A percentile compares a stretch with the other conserved stretches of the same genome.
These are phyloP conservation scores for Galeopsomyia nigrocyanea DNA, from an alignment of 2,888 invertebrate species.

Conservation along the genomic window DNA sequence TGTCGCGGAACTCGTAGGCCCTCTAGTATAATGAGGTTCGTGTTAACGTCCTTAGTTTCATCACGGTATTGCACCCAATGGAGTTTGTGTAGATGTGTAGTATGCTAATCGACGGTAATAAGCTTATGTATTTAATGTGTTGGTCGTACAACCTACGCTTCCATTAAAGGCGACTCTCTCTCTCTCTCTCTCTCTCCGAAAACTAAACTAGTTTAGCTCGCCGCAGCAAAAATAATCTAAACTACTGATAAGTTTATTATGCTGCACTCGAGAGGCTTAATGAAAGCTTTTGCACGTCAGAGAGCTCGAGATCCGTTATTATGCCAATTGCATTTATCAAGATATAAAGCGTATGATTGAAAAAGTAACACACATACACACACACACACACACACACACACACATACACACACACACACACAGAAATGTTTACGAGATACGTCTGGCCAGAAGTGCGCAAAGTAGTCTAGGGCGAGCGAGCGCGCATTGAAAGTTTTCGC, in stretches of 20 bases:
- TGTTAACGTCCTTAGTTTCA: constrained; percentile 45
- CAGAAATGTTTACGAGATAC: no score
- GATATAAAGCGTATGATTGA: not conserved
- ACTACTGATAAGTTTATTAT: constrained; percentile 9
- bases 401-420: no score
- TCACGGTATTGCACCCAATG: constrained; percentile 39
- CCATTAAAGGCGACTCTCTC: constrained; percentile 24
- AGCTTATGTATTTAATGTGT: constrained; percentile 43
- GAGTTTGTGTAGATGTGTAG: constrained; percentile 43
- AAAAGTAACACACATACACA: not conserved
- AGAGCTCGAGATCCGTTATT: no score
- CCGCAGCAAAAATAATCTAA: constrained; percentile 7
- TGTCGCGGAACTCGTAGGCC: constrained; percentile 33
- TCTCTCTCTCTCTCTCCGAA: not conserved
- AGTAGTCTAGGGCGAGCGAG: no score
- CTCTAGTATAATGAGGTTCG: constrained; percentile 37
- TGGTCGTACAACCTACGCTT: constrained; percentile 31
- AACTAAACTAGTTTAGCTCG: constrained; percentile 27
- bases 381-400: no score
- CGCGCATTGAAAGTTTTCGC: constrained; percentile 20
- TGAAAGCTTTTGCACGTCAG: no score
- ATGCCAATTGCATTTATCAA: no score
- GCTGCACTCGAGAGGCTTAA: no score
- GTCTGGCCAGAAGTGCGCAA: no score
- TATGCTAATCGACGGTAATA: constrained; percentile 46